These are phyloP conservation scores for Lasioglossum marginatum DNA, from an alignment of 2,888 invertebrate genomes.

Conservation along the genomic window DNA sequence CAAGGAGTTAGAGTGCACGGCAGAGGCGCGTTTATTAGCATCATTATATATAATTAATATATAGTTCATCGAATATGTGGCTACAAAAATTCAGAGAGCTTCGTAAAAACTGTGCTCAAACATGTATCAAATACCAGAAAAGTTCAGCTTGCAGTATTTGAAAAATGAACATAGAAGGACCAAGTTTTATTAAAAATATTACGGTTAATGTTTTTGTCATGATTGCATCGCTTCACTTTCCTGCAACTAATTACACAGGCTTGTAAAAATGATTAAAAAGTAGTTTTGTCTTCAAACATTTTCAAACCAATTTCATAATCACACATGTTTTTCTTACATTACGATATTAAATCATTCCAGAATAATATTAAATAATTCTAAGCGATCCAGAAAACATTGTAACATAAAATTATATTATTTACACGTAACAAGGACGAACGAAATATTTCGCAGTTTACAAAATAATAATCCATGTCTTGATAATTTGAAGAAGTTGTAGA, in stretches of 20 bases:
- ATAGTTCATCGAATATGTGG: not conserved
- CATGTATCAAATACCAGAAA: not conserved
- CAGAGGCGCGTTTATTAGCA: not conserved
- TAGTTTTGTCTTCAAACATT: not conserved
- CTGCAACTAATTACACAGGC: not conserved
- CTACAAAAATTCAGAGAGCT: not conserved
- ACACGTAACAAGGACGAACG: no score
- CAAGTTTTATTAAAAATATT: not conserved
- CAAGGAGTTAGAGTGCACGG: not conserved
- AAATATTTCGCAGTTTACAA: no score
- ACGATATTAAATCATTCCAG: no score
- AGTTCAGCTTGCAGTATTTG: not conserved
- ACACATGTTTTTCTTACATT: no score
- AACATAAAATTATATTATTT: not conserved
- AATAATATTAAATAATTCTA: not conserved
- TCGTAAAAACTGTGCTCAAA: not conserved
- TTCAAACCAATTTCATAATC: no score
- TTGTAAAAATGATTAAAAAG: not conserved
- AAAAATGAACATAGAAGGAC: not conserved
- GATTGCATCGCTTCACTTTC: not conserved
- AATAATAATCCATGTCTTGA: no score
- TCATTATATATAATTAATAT: constrained; percentile 2
- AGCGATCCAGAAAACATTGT: not conserved
- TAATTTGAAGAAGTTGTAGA: no score
- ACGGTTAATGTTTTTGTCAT: not conserved